Conservation (phyloP, 2,888 invertebrate species). For the Pyrrhosoma nymphula region DNA sequence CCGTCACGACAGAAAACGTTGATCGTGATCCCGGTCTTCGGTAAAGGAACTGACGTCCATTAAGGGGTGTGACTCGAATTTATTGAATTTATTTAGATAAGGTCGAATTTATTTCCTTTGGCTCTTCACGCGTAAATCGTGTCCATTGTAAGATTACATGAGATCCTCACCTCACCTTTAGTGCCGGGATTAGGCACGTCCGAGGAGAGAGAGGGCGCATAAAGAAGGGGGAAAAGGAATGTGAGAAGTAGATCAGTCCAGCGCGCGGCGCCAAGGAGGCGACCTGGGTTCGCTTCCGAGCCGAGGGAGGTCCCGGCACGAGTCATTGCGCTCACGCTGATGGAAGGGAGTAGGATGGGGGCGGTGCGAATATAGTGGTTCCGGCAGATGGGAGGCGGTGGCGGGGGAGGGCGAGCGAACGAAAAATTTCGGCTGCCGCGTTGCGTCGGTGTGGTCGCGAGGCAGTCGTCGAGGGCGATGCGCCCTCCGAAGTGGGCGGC, state of each 20-base stretch:
- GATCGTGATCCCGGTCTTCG: too few species aligned
- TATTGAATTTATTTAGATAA: too few species aligned
- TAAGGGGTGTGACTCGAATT: too few species aligned
- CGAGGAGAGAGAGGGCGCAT: background rate
- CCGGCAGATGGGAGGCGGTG: background rate
- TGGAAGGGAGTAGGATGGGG: background rate
- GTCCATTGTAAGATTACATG: background rate
- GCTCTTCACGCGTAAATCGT: too few species aligned
- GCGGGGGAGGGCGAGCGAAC: background rate
- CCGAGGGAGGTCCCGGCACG: background rate
- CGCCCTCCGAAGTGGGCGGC: slow-evolving; percentile 2
- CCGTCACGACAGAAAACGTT: too few species aligned
- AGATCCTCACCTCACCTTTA: background rate
- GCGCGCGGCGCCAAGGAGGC: background rate
- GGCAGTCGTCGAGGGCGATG: background rate
- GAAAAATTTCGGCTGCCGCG: background rate
- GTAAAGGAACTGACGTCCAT: too few species aligned
- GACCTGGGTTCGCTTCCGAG: slow-evolving; percentile 6
- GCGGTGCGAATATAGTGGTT: background rate
- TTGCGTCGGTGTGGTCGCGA: background rate
- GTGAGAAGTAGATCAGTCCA: background rate
- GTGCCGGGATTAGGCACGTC: background rate
- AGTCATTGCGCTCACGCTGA: background rate
- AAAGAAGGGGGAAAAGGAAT: background rate
- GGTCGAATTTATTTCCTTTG: too few species aligned